phyloP scores from a whole-genome alignment of 2,888 invertebrate genomes.

The Drosophila anomelani region DNA sequence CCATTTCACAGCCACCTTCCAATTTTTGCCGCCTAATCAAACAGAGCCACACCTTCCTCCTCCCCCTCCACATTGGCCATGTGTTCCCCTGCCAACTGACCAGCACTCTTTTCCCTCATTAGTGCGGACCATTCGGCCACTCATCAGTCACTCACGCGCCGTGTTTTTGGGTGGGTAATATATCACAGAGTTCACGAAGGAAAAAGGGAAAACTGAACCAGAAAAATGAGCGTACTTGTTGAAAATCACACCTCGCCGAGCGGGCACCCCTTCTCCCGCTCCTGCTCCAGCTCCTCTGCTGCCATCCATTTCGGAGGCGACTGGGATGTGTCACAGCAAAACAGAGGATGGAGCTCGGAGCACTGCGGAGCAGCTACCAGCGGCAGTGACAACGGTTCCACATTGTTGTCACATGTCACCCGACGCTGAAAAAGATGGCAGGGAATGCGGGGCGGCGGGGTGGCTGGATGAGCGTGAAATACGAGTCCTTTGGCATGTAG shows the following conservation, averaged over 20 bases:
- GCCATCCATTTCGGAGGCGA: slow-evolving; percentile 12
- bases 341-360: slow-evolving; percentile 13
- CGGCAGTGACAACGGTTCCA: slow-evolving; percentile 71
- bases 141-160: slow-evolving; percentile 58
- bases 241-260: slow-evolving; percentile 67
- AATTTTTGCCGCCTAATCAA: slow-evolving; percentile 15
- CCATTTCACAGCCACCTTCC: background rate
- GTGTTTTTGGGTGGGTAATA: slow-evolving; percentile 56
- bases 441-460: slow-evolving; percentile 13
- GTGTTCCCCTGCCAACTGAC: slow-evolving; percentile 44
- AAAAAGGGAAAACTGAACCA: slow-evolving; percentile 37
- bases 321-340: slow-evolving; percentile 66
- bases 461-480: slow-evolving; percentile 55
- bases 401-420: slow-evolving; percentile 75
- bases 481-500: slow-evolving; percentile 71
- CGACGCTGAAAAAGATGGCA: slow-evolving; percentile 44
- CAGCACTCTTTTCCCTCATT: slow-evolving; percentile 56
- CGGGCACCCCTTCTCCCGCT: background rate
- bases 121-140: slow-evolving; percentile 57
- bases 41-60: slow-evolving; percentile 12
- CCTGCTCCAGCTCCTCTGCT: background rate
- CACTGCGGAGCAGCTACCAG: slow-evolving; percentile 16
- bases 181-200: slow-evolving; percentile 56
- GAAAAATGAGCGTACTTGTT: slow-evolving; percentile 64
- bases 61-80: background rate